Evolutionary conservation across 2,797 vertebrate species (phyloP), one percentile per base, ranked within the genome.

Genomic region (Pangasius krempfi): DNA sequence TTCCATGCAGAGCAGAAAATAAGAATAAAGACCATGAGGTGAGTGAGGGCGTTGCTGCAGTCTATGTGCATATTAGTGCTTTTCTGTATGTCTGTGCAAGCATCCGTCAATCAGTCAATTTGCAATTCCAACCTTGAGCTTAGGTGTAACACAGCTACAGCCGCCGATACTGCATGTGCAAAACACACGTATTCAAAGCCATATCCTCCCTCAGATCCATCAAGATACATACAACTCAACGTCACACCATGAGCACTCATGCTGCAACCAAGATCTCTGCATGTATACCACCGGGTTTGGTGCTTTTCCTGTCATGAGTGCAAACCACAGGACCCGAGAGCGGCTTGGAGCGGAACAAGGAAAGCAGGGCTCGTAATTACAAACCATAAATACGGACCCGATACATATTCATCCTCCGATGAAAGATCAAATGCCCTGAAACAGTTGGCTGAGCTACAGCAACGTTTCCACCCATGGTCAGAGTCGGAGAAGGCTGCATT

Each of bases 1-100:
- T 95, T 96, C 96, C 95, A 95, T 95, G 94, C 93, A 92, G 94
- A 93, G 94, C 93, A 94, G 93, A 93, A 95, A 95, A 95, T 94
- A 95, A 95, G 93, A 96, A 94, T 93, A 94, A 94, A 94, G 94
- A 64, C 54, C 78, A 33, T 30, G 82, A 84, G 44, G 62, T 84
- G 82, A 68, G 54, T n/a, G 52, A 40, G 54, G 12, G 62, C 80
- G 87, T 44, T 80, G 25, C 62, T 85, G 56, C 60, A 72, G 12
- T 27, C 30, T 84, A 13, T 80, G 73, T 87, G 47, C 83, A 58
- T 81, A 47, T 85, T 84, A 80, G 27, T 9, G 27, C 75, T 30
- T 85, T 47, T 85, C n/a, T 0, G 2, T 82, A 66, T 30, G 44
- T 73, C 30, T 72, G 33, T 66, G 80, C 84, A 88, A n/a, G 33